Base-by-base conservation (phyloP, 2,797 vertebrate genomes). In the Lithobates sylvaticus region DNA sequence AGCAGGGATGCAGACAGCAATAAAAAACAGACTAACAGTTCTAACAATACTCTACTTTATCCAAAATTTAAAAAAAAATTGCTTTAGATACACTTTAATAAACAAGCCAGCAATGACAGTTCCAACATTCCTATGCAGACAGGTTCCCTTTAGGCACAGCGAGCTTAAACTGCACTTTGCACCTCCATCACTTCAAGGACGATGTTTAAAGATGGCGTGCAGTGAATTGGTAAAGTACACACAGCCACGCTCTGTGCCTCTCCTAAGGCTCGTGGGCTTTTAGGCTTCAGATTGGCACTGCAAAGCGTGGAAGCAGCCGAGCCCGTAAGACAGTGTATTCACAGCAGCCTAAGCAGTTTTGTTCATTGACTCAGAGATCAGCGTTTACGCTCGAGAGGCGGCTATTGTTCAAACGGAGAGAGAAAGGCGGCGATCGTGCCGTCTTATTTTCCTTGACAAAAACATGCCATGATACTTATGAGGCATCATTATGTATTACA, bases 321-420 rank as follows among this genome's bases (percentile, higher is more conserved):
- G 89, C 88, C 89, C 89, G 88, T 83, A 88, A 91, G 88, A 84
- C 77, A 81, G 84, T 64, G 88, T 23, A 78, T 78, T 83, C 75
- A 83, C 65, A 18, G 70, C 69, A 65, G 69, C 75, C 82, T 87
- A 86, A 92, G 89, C 83, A 87, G 89, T 91, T 90, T 54, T 91
- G 89, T 89, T 88, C 91, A 91, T 89, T 92, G 90, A 93, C 92
- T 90, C 90, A 90, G 88, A 91, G 90, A 88, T 91, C 86, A 80
- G 89, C 86, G 75, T 67, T 88, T 88, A 92, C 84, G 88, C 88
- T 89, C 88, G 88, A 90, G 88, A 91, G 90, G 91, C 92, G 91
- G 88, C 88, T 61, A 83, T 86, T 83, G 85, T 83, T 89, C 85
- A 23, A 93, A 90, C 89, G 91, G 91, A 54, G 50, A 54, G 50